Percentiles rank a stretch among this genome's conserved stretches.
These are phyloP conservation scores for Contarinia nasturtii DNA, from an alignment of 1,140 invertebrate genomes.

Conservation along the genomic window DNA sequence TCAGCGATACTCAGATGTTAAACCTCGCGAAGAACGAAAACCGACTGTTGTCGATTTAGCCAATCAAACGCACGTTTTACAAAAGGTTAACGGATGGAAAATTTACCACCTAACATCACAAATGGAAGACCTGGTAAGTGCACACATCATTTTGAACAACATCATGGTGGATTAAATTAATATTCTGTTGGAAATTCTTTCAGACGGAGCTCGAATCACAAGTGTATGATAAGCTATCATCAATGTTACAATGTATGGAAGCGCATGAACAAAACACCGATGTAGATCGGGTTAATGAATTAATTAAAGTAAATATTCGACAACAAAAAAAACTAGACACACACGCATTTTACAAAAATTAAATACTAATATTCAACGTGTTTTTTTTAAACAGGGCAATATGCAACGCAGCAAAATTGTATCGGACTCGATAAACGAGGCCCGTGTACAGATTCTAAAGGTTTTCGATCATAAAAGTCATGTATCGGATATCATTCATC, in stretches of 20 bases:
- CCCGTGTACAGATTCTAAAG: slow-evolving; percentile 65
- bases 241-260: slow-evolving; percentile 39
- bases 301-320: slow-evolving; percentile 40
- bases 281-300: slow-evolving; percentile 51
- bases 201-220: slow-evolving; percentile 34
- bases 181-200: slow-evolving; percentile 5
- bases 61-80: slow-evolving; percentile 68
- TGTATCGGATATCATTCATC: slow-evolving; percentile 72
- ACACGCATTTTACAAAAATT: neutral
- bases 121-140: slow-evolving; percentile 76
- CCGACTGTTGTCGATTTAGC: slow-evolving; percentile 74
- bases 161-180: neutral
- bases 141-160: neutral
- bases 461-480: slow-evolving; percentile 80
- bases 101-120: slow-evolving; percentile 78
- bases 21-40: slow-evolving; percentile 63
- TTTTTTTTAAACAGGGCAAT: slow-evolving; percentile 47
- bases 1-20: slow-evolving; percentile 68
- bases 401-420: slow-evolving; percentile 87
- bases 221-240: slow-evolving; percentile 41
- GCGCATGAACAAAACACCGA: slow-evolving; percentile 39
- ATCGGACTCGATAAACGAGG: slow-evolving; percentile 76
- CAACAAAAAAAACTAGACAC: neutral
- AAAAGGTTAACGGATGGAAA: slow-evolving; percentile 91
- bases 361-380: neutral